Conservation (phyloP, 2,113 vertebrate genomes). For the Rhinogobius similis region DNA sequence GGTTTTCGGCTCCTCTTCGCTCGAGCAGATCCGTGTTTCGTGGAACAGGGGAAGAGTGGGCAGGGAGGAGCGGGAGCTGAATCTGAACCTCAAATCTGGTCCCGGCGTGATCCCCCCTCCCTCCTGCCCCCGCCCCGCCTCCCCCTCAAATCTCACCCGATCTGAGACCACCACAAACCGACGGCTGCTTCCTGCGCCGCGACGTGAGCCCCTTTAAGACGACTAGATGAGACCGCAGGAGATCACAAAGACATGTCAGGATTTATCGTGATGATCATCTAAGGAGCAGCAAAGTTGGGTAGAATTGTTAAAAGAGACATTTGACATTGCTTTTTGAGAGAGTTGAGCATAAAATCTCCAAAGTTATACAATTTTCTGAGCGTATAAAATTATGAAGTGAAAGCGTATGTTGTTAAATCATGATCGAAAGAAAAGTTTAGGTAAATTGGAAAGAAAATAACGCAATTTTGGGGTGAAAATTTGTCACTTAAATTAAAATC, state of each 20-base stretch:
- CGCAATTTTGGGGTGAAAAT: no score
- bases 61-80: slow-evolving; percentile 69
- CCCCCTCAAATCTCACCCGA: slow-evolving; percentile 62
- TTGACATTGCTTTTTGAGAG: no score
- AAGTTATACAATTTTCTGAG: no score
- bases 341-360: no score
- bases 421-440: no score
- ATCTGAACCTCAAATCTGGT: slow-evolving; percentile 75
- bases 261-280: no score
- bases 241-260: background rate
- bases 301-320: no score
- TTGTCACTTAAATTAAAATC: no score
- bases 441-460: no score
- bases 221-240: background rate
- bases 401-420: no score
- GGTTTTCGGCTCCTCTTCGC: slow-evolving; percentile 40
- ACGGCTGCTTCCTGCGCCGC: slow-evolving; percentile 42
- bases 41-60: slow-evolving; percentile 78
- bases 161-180: slow-evolving; percentile 77
- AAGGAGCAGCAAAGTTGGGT: no score
- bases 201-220: background rate
- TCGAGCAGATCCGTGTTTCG: slow-evolving; percentile 79
- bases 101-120: slow-evolving; percentile 54
- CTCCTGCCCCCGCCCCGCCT: slow-evolving; percentile 38
- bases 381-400: no score